A percentile compares a stretch with the other conserved stretches of the same genome.
Conservation (phyloP, 1,140 invertebrate species). For the Drosophila burlai region DNA sequence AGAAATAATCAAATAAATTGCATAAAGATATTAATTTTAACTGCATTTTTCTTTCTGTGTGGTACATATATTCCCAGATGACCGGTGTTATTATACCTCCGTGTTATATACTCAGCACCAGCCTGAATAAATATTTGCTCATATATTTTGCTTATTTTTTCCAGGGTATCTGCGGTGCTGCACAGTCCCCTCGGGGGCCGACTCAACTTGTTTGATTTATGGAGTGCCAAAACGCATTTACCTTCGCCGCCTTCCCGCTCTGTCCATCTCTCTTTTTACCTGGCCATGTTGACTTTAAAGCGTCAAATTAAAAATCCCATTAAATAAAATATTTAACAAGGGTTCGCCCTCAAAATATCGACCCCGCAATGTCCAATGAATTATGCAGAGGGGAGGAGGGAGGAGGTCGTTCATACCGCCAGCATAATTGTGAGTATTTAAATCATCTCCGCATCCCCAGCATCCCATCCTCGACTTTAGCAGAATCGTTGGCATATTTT, state of each 20-base stretch:
- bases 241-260: slow-evolving; percentile 18
- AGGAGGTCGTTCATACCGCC: neutral
- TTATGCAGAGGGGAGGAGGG: slow-evolving; percentile 38
- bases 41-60: neutral
- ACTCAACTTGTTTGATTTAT: slow-evolving; percentile 57
- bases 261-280: neutral
- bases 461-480: slow-evolving; percentile 8
- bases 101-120: slow-evolving; percentile 2
- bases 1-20: too few relatives aligned
- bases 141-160: neutral
- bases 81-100: neutral
- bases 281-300: slow-evolving; percentile 49
- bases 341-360: slow-evolving; percentile 43
- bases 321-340: slow-evolving; percentile 71
- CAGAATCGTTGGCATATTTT: slow-evolving; percentile 3
- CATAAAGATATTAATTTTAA: too few relatives aligned
- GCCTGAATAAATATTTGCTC: slow-evolving; percentile 35
- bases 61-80: slow-evolving; percentile 5
- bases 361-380: slow-evolving; percentile 55
- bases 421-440: slow-evolving; percentile 50
- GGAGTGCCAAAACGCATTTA: slow-evolving; percentile 55
- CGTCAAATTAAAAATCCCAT: slow-evolving; percentile 69
- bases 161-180: slow-evolving; percentile 38
- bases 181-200: neutral
- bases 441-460: slow-evolving; percentile 19